A percentile compares a stretch with the other conserved stretches of the same genome.
Evolutionary conservation across 2,888 invertebrate species (phyloP).

Genomic region (Oxycera nigricornis): DNA sequence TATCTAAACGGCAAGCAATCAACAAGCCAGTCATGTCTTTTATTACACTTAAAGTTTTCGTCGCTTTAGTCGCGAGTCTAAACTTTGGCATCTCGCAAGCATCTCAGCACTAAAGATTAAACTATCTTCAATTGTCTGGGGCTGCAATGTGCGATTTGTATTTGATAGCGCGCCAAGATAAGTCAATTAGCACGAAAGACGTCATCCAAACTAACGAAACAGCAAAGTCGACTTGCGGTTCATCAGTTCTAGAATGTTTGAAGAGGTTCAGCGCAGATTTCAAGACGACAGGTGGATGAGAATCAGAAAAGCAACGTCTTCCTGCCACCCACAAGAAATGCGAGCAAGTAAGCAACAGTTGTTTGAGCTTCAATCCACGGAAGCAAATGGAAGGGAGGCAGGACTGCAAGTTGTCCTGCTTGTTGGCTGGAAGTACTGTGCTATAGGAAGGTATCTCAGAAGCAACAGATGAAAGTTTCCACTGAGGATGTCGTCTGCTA

Average conservation of each 20-base stretch:
- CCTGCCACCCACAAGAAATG: not conserved
- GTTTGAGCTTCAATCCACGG: not conserved
- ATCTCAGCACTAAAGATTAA: not conserved
- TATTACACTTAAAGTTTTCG: not conserved
- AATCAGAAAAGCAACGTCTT: not conserved
- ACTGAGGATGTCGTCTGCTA: slow-evolving; percentile 9
- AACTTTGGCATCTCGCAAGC: not conserved
- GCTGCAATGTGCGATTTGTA: not conserved
- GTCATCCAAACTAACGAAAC: not conserved
- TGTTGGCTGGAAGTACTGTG: not conserved
- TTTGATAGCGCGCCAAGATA: not conserved
- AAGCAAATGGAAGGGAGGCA: not conserved
- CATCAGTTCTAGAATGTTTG: not conserved
- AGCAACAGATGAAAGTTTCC: slow-evolving; percentile 44
- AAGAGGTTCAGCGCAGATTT: not conserved
- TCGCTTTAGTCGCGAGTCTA: not conserved
- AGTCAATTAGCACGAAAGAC: slow-evolving; percentile 19
- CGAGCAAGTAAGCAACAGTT: slow-evolving; percentile 11
- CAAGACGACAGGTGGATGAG: not conserved
- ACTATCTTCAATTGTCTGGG: not conserved
- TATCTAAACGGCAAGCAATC: not conserved
- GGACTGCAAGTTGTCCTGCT: not conserved
- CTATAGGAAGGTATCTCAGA: not conserved
- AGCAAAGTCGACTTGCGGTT: not conserved
- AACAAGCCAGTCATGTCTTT: not conserved